phyloP scores from a whole-genome alignment of 2,888 invertebrate species.

The Sycophila texana region DNA sequence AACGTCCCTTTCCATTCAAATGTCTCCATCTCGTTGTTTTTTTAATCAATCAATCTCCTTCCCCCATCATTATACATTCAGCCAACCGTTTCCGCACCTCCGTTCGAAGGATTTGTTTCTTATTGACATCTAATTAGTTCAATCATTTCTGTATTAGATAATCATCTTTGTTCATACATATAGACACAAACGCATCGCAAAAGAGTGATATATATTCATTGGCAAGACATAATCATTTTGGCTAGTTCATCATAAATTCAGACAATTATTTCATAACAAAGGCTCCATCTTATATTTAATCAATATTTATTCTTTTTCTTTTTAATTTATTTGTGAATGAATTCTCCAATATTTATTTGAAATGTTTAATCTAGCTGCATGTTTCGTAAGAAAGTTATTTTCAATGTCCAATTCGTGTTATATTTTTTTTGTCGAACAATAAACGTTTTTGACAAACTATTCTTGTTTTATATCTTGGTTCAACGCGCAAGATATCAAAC shows the following conservation, averaged over 20 bases:
- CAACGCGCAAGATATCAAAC: slow-evolving; percentile 12
- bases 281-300: background rate
- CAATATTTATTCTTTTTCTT: slow-evolving; percentile 28
- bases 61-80: slow-evolving; percentile 31
- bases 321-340: slow-evolving; percentile 47
- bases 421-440: slow-evolving; percentile 37
- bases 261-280: slow-evolving; percentile 19
- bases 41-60: slow-evolving; percentile 23
- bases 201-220: slow-evolving; percentile 12
- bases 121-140: slow-evolving; percentile 18
- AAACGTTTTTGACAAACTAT: slow-evolving; percentile 30
- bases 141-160: slow-evolving; percentile 18
- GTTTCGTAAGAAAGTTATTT: slow-evolving; percentile 39
- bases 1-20: slow-evolving; percentile 43
- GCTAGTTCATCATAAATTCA: slow-evolving; percentile 29
- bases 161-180: slow-evolving; percentile 26
- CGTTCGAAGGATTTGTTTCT: slow-evolving; percentile 13
- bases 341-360: slow-evolving; percentile 31
- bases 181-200: slow-evolving; percentile 14
- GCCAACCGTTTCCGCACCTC: slow-evolving; percentile 11
- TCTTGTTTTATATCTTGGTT: slow-evolving; percentile 43
- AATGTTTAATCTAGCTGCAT: slow-evolving; percentile 45
- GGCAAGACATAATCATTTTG: slow-evolving; percentile 24
- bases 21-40: slow-evolving; percentile 52
- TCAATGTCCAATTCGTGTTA: background rate